phyloP scores from a whole-genome alignment of 2,113 vertebrate genomes.

The Neodontobutis hainanensis region DNA sequence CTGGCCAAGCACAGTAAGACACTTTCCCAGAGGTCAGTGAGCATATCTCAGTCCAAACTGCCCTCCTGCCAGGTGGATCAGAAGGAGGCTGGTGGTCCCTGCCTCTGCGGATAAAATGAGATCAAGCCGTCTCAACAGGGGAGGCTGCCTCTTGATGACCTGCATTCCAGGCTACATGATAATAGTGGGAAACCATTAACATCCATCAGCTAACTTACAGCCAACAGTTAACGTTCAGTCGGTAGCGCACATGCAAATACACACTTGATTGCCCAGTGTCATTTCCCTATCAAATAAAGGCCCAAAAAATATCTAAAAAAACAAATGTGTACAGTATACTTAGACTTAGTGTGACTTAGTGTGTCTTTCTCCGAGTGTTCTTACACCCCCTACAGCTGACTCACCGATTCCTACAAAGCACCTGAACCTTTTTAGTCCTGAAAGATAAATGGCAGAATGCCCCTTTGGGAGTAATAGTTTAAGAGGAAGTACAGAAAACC shows the following conservation, averaged over 20 bases:
- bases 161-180: conserved; percentile 66
- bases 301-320: too few relatives aligned
- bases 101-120: conserved; percentile 68
- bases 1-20: conserved; percentile 62
- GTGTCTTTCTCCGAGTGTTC: conserved; percentile 5
- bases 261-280: not conserved
- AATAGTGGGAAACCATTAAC: conserved; percentile 67
- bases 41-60: conserved; percentile 58
- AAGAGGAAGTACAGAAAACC: conserved; percentile 69
- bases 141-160: conserved; percentile 67
- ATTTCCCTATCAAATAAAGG: too few relatives aligned
- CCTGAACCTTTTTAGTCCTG: conserved; percentile 65
- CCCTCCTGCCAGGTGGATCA: conserved; percentile 72
- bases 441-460: conserved; percentile 64
- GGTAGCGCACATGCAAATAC: conserved; percentile 23
- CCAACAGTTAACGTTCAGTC: conserved; percentile 49
- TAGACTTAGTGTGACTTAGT: conserved; percentile 25
- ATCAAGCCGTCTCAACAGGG: conserved; percentile 63
- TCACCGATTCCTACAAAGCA: conserved; percentile 51
- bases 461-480: conserved; percentile 68
- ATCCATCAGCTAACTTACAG: conserved; percentile 60
- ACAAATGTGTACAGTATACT: conserved; percentile 7
- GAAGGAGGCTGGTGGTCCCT: conserved; percentile 59
- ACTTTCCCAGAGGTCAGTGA: conserved; percentile 74
- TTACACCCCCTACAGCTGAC: conserved; percentile 32